Percentiles rank a stretch among this genome's conserved stretches.
Conservation (phyloP, 23 tunicate genomes). For the Ciona savignyi region DNA sequence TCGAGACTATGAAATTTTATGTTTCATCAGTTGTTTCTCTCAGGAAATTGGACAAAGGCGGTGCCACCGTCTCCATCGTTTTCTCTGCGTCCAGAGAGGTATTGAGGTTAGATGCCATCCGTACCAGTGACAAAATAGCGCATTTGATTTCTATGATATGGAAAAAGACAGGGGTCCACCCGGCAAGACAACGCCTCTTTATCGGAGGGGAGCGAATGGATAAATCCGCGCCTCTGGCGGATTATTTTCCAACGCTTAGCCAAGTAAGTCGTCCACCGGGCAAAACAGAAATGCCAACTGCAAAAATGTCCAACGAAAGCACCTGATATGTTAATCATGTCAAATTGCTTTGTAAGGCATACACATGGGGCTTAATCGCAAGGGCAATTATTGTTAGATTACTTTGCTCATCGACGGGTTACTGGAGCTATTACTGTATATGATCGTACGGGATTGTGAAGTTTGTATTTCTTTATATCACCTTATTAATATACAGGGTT, state of each 20-base stretch:
- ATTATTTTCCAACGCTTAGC: conserved; percentile 33
- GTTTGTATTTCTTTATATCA: no score
- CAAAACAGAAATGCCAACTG: no score
- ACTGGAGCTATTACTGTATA: no score
- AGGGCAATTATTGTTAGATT: no score
- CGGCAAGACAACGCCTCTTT: conserved; percentile 44
- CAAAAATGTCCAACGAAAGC: no score
- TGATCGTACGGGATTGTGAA: no score
- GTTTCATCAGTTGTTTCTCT: background rate
- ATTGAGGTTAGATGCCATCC: background rate
- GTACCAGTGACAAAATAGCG: background rate
- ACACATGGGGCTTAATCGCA: no score
- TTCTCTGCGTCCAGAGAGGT: background rate
- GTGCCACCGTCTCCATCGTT: background rate
- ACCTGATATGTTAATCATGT: no score
- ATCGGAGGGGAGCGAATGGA: conserved; percentile 48
- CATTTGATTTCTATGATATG: background rate
- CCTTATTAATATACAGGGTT: no score
- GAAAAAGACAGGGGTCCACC: conserved; percentile 29
- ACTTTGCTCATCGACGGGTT: no score
- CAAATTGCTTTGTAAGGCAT: no score
- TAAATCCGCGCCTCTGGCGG: conserved; percentile 9
- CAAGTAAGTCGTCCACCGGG: background rate
- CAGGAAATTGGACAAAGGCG: background rate
- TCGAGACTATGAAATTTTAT: no score